Evolutionary conservation across 2,888 invertebrate species (phyloP), one percentile per base, ranked within the genome.

Genomic region (Keiferia lycopersicella): DNA sequence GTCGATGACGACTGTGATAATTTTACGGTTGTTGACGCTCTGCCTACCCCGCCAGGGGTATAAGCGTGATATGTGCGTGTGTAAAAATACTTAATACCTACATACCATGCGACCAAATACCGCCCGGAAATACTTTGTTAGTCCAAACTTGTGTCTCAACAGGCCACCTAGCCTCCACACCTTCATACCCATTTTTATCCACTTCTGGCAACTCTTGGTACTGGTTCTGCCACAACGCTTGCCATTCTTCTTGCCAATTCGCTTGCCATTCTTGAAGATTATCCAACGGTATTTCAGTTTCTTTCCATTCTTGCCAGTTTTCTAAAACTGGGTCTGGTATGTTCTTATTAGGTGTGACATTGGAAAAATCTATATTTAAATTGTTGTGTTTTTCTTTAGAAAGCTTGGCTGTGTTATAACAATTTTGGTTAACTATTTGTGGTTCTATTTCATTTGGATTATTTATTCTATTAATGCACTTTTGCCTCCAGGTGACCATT

Each of bases 271-370:
- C n/a, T 26, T 51, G 51, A 51, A 20, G 6, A 16, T 2, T 26
- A 51, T 51, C 12, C 1, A 1, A 22, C 1, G 30, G 11, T n/a
- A 56, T 26, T 30, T 14, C 14, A 3, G 56, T 30, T 30, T 53
- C 53, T 30, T 56, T 56, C 56, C 56, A 56, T 12, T 56, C 30
- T 30, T 18, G 16, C 30, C 34, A 34, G 56, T 56, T 56, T 7
- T 14, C 34, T n/a, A 16, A 56, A 1, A 34, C 16, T 34, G 56
- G 56, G 3, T 56, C 56, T 4, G 56, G 34, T 16, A 16, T 34
- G 2, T 34, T n/a, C 34, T 16, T 26, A 8, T 8, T 56, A n/a
- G 26, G 34, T 34, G 56, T 53, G 7, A n/a, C 2, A 16, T n/a
- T 56, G 26, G 10, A 18, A 56, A 16, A 56, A 34, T 56, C 18